Evolutionary conservation across 1,140 invertebrate genomes (phyloP).

Genomic region (Diachasmimorpha longicaudata): DNA sequence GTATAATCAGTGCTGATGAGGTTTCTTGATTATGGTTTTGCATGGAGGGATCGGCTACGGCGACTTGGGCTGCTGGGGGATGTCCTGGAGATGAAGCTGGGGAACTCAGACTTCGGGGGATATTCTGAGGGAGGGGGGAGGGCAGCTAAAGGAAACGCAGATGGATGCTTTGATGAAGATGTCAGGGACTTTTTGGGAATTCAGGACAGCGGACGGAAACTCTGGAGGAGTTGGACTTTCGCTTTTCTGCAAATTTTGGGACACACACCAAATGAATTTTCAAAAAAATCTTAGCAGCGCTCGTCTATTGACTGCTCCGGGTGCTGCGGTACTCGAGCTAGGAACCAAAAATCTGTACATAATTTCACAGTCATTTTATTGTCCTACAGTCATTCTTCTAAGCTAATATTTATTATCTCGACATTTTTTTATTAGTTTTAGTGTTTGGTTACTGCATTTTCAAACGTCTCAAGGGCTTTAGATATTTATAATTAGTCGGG

Average conservation of each 20-base stretch:
- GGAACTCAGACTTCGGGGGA: too few species aligned
- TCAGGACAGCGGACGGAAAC: too few species aligned
- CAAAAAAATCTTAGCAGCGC: not conserved
- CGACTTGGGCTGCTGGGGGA: too few species aligned
- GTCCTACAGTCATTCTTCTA: not conserved
- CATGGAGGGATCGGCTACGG: too few species aligned
- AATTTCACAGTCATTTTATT: not conserved
- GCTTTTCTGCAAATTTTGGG: too few species aligned
- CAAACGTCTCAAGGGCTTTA: not conserved
- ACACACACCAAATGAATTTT: too few species aligned
- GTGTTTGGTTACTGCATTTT: not conserved
- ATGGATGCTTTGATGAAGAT: too few species aligned
- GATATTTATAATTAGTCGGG: not conserved
- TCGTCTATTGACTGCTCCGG: not conserved
- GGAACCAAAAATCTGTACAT: not conserved
- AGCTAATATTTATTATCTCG: not conserved
- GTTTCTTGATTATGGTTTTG: not conserved
- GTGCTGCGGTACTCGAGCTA: not conserved
- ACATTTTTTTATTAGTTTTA: not conserved
- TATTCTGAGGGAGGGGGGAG: too few species aligned
- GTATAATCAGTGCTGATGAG: slow-evolving; percentile 5
- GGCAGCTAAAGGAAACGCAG: too few species aligned
- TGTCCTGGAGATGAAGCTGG: too few species aligned
- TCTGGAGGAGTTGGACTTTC: too few species aligned
- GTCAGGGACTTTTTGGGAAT: too few species aligned